Percentiles rank a stretch among this genome's conserved stretches.
These are phyloP conservation scores for Aphidius colemani DNA, from an alignment of 2,888 invertebrate genomes.

Conservation along the genomic window DNA sequence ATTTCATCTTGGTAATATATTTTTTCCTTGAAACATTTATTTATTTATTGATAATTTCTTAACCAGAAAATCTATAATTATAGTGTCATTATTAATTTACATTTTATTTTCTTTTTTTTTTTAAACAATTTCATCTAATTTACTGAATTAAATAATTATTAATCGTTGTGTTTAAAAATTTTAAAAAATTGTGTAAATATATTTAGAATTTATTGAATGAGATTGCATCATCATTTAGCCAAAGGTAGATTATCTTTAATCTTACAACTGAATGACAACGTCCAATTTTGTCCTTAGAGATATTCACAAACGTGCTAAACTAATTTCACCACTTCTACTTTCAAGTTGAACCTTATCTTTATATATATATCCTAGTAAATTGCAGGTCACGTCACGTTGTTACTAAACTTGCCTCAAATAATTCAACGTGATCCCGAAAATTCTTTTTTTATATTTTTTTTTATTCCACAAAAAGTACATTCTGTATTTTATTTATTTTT, in stretches of 20 bases:
- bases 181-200: too few relatives aligned
- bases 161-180: neutral
- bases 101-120: neutral
- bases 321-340: constrained; percentile 19
- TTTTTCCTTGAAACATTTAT: neutral
- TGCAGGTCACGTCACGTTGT: constrained; percentile 13
- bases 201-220: too few relatives aligned
- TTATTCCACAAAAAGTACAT: too few relatives aligned
- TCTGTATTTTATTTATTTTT: too few relatives aligned
- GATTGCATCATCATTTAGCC: neutral
- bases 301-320: constrained; percentile 7
- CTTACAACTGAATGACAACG: constrained; percentile 13
- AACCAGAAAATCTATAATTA: too few relatives aligned
- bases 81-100: too few relatives aligned
- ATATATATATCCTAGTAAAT: constrained; percentile 6
- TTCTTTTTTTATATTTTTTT: too few relatives aligned
- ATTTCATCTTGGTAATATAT: neutral
- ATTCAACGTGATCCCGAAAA: neutral
- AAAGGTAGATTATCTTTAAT: constrained; percentile 3
- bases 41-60: too few relatives aligned
- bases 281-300: constrained; percentile 19
- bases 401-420: neutral
- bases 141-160: neutral
- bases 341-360: constrained; percentile 18
- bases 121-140: neutral